Conservation (phyloP, 2,113 vertebrate genomes). For the Heterotis niloticus region DNA sequence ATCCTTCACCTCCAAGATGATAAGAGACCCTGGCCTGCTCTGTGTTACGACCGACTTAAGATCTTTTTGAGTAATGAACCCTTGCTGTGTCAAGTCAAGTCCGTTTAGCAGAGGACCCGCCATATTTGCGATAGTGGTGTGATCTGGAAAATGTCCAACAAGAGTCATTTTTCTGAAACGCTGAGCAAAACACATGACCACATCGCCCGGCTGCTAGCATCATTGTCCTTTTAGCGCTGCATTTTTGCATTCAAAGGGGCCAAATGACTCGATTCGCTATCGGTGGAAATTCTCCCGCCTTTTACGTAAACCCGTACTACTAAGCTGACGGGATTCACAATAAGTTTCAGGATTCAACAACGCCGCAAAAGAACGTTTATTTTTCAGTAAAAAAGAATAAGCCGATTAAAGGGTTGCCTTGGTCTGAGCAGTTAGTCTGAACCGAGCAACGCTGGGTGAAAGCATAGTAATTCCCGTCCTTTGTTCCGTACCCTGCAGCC, state of each 20-base stretch:
- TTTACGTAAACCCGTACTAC: not conserved
- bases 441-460: not conserved
- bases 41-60: no score
- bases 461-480: constrained; percentile 12
- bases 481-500: constrained; percentile 20
- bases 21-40: no score
- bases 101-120: no score
- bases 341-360: not conserved
- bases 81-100: no score
- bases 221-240: not conserved
- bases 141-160: not conserved
- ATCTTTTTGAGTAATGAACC: no score
- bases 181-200: not conserved
- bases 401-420: not conserved
- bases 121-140: no score
- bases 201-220: not conserved
- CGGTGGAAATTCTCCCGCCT: no score
- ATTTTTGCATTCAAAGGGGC: not conserved
- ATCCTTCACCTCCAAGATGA: no score
- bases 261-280: no score
- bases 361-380: not conserved
- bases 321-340: not conserved
- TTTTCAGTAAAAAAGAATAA: not conserved
- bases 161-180: not conserved
- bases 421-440: not conserved